Base-by-base conservation (phyloP, 2,113 vertebrate species). In the Mesocricetus auratus region DNA sequence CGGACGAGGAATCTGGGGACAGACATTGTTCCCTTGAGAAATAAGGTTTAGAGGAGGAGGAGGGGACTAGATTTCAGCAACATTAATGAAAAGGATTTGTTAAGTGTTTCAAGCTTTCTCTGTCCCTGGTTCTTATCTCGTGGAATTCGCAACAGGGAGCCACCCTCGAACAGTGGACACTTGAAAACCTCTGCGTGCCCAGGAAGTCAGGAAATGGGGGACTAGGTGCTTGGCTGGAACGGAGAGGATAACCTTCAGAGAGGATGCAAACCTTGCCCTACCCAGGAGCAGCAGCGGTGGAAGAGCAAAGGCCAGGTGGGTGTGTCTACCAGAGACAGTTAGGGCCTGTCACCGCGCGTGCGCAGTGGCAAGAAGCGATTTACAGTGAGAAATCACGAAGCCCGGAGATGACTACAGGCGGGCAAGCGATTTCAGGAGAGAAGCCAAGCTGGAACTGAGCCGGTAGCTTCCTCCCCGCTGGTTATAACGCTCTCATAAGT, bases 211-310 rank as follows among this genome's bases (percentile, higher is more conserved):
- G 45, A 75, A 85, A 17, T 4, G 17, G 7, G 29, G 36, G 60
- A 29, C 42, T 1, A 1, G 5, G 64, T 5, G 21, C 19, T 6
- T 53, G 11, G 2, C 42, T 50, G 47, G 29, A 47, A 4, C 5
- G 10, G 50, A 36, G 39, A 21, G 21, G 21, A 39, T 88, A 36
- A 12, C 64, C 83, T 91, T 86, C 10, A 53, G 91, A 87, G 74
- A 90, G 39, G 19, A 64, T 22, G 19, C 13, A 56, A 8, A 29
- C 19, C 19, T 22, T 10, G 17, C 0, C 50, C 71, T 21, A 7
- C 17, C 15, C 50, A 1, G 10, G 62, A 68, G 36, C 4, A 33
- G 29, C 7, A 31, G 56, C 31, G 3, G 11, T 21, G 47, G 39
- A 88, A 56, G 39, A 88, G 33, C 16, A 12, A 22, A 33, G 81